Conservation (phyloP, 1,140 invertebrate species). For the Calliopsis andreniformis region DNA sequence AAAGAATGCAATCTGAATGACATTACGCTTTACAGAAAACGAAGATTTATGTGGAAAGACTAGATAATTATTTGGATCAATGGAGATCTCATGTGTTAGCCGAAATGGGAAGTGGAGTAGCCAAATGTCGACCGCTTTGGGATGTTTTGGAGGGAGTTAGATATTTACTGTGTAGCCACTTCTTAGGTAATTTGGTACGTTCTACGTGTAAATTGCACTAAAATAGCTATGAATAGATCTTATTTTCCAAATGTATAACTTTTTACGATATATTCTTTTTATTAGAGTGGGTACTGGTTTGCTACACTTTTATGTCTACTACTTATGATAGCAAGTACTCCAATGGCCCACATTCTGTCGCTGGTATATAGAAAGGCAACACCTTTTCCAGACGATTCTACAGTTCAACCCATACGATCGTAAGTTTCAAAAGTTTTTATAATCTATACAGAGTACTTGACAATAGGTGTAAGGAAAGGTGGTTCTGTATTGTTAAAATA, state of each 20-base stretch:
- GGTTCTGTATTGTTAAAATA: too few species aligned
- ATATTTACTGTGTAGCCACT: conserved; percentile 86
- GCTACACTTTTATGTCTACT: conserved; percentile 74
- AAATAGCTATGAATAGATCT: neutral
- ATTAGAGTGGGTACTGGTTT: conserved; percentile 85
- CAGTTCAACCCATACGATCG: conserved; percentile 69
- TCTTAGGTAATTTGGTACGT: conserved; percentile 86
- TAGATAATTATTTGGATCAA: conserved; percentile 85
- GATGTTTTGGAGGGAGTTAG: conserved; percentile 85
- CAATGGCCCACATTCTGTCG: conserved; percentile 76
- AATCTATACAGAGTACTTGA: too few species aligned
- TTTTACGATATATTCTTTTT: conserved; percentile 51
- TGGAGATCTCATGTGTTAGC: conserved; percentile 85
- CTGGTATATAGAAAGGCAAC: conserved; percentile 70
- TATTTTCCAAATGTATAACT: neutral
- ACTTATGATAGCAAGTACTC: conserved; percentile 77
- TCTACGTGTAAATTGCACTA: neutral
- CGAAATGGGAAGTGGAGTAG: conserved; percentile 84
- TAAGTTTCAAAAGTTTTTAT: too few species aligned
- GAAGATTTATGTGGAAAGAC: conserved; percentile 83
- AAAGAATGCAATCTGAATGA: conserved; percentile 14
- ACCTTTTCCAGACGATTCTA: conserved; percentile 60
- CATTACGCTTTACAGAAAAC: conserved; percentile 80
- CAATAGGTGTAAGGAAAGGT: too few species aligned
- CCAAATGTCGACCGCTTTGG: conserved; percentile 88